Evolutionary conservation across 2,888 invertebrate species (phyloP).

Genomic region (Bellardia bayeri): DNA sequence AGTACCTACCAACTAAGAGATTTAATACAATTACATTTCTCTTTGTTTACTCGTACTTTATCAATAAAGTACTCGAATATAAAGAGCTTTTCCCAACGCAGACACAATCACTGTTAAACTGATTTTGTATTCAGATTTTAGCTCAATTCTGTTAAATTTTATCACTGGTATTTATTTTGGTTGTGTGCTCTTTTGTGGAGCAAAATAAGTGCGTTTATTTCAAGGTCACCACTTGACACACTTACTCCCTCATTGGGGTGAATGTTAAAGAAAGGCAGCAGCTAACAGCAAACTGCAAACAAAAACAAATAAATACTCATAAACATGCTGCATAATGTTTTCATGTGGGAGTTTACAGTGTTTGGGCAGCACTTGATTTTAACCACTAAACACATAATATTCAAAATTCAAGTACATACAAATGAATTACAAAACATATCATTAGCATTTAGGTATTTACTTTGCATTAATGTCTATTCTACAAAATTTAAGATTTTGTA

Average conservation of each 20-base stretch:
- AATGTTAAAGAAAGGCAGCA: conserved; percentile 24
- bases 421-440: conserved; percentile 1
- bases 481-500: too few relatives aligned
- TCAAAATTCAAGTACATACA: conserved; percentile 8
- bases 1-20: conserved; percentile 22
- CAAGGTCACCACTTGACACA: conserved; percentile 73
- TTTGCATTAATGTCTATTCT: too few relatives aligned
- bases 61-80: background rate
- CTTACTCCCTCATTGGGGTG: conserved; percentile 56
- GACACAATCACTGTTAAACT: background rate
- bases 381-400: background rate
- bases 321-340: conserved; percentile 24
- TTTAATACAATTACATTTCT: conserved; percentile 11
- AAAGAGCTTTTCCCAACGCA: background rate
- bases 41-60: background rate
- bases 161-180: conserved; percentile 46
- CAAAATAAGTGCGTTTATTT: conserved; percentile 59
- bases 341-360: conserved; percentile 26
- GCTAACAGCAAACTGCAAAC: conserved; percentile 13
- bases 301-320: conserved; percentile 1
- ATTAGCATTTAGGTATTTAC: background rate
- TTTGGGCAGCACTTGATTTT: conserved; percentile 34
- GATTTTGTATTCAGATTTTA: background rate
- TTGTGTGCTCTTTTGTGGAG: conserved; percentile 26
- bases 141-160: conserved; percentile 26